phyloP scores from a whole-genome alignment of 2,113 vertebrate genomes.

The Cephalopterus ornatus region DNA sequence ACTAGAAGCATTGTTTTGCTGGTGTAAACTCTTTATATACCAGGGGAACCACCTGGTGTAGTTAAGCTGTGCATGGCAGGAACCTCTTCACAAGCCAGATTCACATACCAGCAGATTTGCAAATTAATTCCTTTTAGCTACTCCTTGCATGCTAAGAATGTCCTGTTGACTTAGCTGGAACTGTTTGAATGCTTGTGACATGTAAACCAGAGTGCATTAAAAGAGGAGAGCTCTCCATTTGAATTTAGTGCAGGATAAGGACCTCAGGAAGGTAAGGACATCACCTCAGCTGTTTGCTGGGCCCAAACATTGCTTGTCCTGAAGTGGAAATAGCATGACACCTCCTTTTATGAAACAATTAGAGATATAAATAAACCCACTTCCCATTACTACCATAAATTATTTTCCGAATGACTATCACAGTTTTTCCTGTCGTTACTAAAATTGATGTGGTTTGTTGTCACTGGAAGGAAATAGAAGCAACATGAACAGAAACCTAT shows the following conservation, averaged over 20 bases:
- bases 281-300: background rate
- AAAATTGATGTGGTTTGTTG: background rate
- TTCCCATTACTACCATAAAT: background rate
- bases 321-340: background rate
- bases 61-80: background rate
- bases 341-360: background rate
- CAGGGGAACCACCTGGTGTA: background rate
- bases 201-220: rapidly evolving
- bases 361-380: background rate
- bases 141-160: background rate
- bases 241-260: background rate
- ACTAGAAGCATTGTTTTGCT: background rate
- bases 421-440: background rate
- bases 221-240: background rate
- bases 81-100: background rate
- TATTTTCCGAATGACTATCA: background rate
- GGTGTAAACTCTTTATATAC: background rate
- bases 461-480: background rate
- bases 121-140: background rate
- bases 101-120: background rate
- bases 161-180: background rate
- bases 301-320: background rate
- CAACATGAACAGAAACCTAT: background rate
- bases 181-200: background rate
- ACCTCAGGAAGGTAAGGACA: background rate